phyloP scores from a whole-genome alignment of 2,113 vertebrate species.

The Apodemus speciosus region DNA sequence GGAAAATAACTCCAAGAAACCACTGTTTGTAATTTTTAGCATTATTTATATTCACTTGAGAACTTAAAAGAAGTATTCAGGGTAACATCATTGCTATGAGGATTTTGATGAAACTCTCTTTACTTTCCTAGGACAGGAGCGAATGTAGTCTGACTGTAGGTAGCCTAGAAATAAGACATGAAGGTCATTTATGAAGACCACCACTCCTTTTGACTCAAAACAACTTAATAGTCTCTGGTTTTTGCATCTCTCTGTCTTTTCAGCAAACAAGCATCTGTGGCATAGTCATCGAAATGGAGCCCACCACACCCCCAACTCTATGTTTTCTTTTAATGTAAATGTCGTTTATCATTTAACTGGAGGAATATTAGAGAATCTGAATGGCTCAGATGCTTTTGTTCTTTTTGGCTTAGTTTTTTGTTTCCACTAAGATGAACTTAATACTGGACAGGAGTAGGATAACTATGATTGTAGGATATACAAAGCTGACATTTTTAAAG shows the following conservation, averaged over 20 bases:
- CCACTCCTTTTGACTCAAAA: background rate
- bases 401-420: background rate
- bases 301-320: background rate
- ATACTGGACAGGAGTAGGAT: background rate
- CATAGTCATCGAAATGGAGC: background rate
- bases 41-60: conserved; percentile 7
- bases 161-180: background rate
- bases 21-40: background rate
- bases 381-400: background rate
- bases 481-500: background rate
- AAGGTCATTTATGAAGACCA: background rate
- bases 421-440: background rate
- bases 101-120: background rate
- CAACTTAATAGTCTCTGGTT: background rate
- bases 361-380: background rate
- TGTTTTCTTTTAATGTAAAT: background rate
- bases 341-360: background rate
- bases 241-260: background rate
- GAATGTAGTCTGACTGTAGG: background rate
- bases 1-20: background rate
- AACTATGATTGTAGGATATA: background rate
- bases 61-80: background rate
- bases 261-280: background rate
- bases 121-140: background rate
- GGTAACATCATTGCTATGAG: background rate